A percentile compares a stretch with the other conserved stretches of the same genome.
Evolutionary conservation across 2,797 vertebrate genomes (phyloP).

Genomic region (Melanotaenia trifasciata): DNA sequence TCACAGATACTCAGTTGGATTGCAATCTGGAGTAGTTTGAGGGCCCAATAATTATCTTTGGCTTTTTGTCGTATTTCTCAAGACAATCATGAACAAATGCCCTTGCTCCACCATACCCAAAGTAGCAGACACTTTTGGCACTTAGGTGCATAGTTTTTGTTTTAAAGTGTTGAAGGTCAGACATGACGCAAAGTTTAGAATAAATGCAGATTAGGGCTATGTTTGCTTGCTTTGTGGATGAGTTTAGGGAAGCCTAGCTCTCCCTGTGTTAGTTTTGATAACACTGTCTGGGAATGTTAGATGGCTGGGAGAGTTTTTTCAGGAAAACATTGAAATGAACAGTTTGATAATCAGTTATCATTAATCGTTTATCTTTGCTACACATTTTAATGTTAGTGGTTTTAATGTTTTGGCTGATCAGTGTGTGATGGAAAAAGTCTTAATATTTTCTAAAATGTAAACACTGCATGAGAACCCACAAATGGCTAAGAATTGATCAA

Average conservation of each 20-base stretch:
- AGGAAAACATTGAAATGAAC: too few relatives aligned
- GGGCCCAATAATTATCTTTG: background rate
- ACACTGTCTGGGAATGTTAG: too few relatives aligned
- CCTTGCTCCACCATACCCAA: background rate
- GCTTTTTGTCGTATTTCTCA: background rate
- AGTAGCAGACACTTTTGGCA: background rate
- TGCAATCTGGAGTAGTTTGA: background rate
- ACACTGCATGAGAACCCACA: background rate
- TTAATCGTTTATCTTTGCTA: too few relatives aligned
- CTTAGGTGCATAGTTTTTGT: too few relatives aligned
- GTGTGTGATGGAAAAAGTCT: background rate
- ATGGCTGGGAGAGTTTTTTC: too few relatives aligned
- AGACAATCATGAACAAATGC: background rate
- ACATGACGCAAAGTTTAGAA: background rate
- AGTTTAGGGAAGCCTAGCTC: background rate
- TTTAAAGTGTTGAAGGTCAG: background rate
- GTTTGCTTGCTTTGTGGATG: background rate
- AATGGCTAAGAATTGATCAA: conserved; percentile 13
- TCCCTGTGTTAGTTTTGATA: background rate
- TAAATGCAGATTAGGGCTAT: background rate
- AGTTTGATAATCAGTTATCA: too few relatives aligned
- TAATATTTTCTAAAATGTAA: background rate
- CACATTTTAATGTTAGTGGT: background rate
- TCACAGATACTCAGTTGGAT: background rate
- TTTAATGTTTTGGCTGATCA: background rate